phyloP scores from a whole-genome alignment of 2,113 vertebrate genomes.

The Ginglymostoma cirratum region DNA sequence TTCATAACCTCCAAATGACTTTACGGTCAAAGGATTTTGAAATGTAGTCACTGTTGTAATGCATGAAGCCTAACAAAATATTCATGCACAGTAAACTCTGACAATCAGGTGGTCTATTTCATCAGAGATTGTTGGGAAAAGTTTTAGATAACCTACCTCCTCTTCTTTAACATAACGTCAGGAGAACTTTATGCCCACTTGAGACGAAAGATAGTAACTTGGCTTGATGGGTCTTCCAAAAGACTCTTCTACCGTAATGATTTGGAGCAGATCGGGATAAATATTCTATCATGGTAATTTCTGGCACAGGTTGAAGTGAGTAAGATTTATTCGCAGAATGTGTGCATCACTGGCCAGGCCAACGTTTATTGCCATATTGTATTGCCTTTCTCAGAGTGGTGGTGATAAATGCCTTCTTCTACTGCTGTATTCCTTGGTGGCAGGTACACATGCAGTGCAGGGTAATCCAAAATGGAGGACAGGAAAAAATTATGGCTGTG shows the following conservation, averaged over 20 bases:
- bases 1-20: neutral
- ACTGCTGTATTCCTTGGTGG: neutral
- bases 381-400: neutral
- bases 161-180: neutral
- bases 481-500: no score
- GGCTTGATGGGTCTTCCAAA: neutral
- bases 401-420: neutral
- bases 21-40: neutral
- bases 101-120: neutral
- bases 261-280: neutral
- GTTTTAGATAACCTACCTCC: neutral
- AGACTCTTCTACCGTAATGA: neutral
- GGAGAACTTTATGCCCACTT: neutral
- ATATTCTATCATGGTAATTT: neutral
- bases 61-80: neutral
- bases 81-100: neutral
- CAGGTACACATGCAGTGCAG: neutral
- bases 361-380: neutral
- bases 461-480: no score
- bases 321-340: neutral
- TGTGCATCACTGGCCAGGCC: neutral
- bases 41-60: neutral
- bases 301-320: neutral
- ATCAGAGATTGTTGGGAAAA: neutral
- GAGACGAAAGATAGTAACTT: neutral